Base-by-base conservation (phyloP, 2,888 invertebrate species). In the Lasioglossum zephyrum region DNA sequence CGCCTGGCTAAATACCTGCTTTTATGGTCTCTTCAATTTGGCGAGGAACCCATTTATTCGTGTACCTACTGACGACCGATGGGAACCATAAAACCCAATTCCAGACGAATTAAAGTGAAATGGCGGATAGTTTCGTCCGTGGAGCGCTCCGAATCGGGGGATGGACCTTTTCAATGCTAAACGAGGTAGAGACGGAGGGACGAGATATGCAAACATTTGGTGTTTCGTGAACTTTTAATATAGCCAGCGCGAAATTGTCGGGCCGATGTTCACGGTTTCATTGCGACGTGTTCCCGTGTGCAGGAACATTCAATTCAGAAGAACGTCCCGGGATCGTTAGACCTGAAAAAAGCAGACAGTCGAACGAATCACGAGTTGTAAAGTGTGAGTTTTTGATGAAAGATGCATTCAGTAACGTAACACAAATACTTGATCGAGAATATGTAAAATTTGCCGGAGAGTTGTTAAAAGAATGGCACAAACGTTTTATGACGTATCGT, bases 71-170 rank as follows among this genome's bases (percentile, higher is more conserved):
- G 39, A 6, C 39, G 69, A 39, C 69, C 69, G 39, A 39, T 69
- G 69, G 8, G 9, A 69, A 69, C 69, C 69, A 69, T 69, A 69
- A 69, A 69, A 69, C 39, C 69, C 69, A 69, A 69, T 69, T 69
- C 69, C 69, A 18, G 39, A 69, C 39, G 39, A 69, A 69, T 69
- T 69, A 69, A 69, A 39, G 39, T 22, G 69, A 9, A 36, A 22
- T 4, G 22, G 22, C 39, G 39, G 9, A 69, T 9, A 36, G 39
- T 69, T 39, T 39, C 36, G 66, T 36, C 22, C 39, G 8, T 53
- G 53, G 53, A 53, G 8, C 53, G 69, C 9, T 22, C 8, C 22
- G 69, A 9, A 69, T 36, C 69, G 39, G 18, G 22, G 69, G 36
- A 0, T 9, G 39, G 22, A 69, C 69, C 36, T 39, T 39, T 36